Evolutionary conservation across 2,888 invertebrate species (phyloP).

Genomic region (Rutpela maculata): DNA sequence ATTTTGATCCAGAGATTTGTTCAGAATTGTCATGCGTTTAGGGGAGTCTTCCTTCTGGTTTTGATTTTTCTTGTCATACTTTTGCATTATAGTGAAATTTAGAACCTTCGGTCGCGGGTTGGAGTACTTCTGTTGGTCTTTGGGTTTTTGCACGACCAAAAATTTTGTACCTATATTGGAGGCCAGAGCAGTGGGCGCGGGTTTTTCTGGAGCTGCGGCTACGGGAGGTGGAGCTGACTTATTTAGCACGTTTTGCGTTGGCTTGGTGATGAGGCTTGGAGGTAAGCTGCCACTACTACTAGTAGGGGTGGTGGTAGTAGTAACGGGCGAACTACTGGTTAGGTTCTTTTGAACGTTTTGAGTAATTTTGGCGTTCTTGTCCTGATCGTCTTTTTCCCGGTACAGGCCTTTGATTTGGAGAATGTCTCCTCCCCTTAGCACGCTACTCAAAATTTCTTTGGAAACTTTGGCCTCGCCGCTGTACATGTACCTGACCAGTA

Average conservation of each 20-base stretch:
- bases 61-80: slow-evolving; percentile 46
- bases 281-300: background rate
- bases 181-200: background rate
- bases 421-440: slow-evolving; percentile 88
- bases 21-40: slow-evolving; percentile 37
- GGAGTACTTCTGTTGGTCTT: slow-evolving; percentile 39
- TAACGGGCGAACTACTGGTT: background rate
- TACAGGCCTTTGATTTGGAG: slow-evolving; percentile 88
- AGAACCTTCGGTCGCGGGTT: slow-evolving; percentile 50
- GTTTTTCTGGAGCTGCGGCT: background rate
- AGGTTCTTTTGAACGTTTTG: slow-evolving; percentile 28
- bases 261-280: slow-evolving; percentile 19
- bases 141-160: slow-evolving; percentile 46
- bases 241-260: slow-evolving; percentile 20
- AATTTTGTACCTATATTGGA: slow-evolving; percentile 34
- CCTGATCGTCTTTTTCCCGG: slow-evolving; percentile 76
- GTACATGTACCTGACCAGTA: slow-evolving; percentile 91
- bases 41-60: slow-evolving; percentile 7
- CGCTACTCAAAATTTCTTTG: slow-evolving; percentile 88
- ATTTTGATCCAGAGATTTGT: slow-evolving; percentile 38
- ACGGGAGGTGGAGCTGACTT: background rate
- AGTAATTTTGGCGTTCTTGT: slow-evolving; percentile 44
- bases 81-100: slow-evolving; percentile 58
- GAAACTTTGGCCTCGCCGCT: slow-evolving; percentile 88
- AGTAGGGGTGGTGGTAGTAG: background rate